Base-by-base conservation (phyloP, 37 sponge, comb jelly and placozoan genomes). In the Aphrocallistes beatrix region DNA sequence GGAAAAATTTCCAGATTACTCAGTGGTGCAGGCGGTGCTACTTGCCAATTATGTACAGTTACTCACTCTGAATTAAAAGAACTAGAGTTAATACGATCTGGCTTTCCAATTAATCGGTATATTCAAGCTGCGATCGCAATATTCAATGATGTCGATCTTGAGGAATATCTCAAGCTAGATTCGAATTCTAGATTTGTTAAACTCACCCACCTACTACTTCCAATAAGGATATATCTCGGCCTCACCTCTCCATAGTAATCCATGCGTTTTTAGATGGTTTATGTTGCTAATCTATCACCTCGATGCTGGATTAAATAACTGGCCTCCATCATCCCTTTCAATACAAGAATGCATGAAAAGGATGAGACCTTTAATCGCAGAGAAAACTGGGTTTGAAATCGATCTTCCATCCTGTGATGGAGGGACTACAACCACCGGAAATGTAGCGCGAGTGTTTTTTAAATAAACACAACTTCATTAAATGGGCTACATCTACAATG, bases 341-440 rank as follows among this genome's bases (percentile, higher is more conserved):
- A 42, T 42, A 42, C 45, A 42, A 42, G 13, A 13, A 16, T 16
- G 45, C 45, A 42, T 42, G 45, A 42, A 42, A 13, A 42, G 45
- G 13, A 42, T 42, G 45, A 42, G 45, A 42, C 13, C 45, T n/a
- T n/a, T n/a, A n/a, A n/a, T n/a, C n/a, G n/a, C n/a, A n/a, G n/a
- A n/a, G n/a, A n/a, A n/a, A n/a, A n/a, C n/a, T n/a, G n/a, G n/a
- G n/a, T n/a, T n/a, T n/a, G n/a, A n/a, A n/a, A n/a, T n/a, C n/a
- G n/a, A n/a, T n/a, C n/a, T n/a, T n/a, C n/a, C n/a, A n/a, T n/a
- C n/a, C n/a, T n/a, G n/a, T n/a, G n/a, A n/a, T n/a, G n/a, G n/a
- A 19, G 75, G 75, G n/a, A 60, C 75, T 13, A 60, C 75, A 25
- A 60, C 75, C 10, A 60, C 75, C 75, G 75, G 75, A 60, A 42